Conservation (phyloP, 2,888 invertebrate species). For the Monoplex corrugatus region DNA sequence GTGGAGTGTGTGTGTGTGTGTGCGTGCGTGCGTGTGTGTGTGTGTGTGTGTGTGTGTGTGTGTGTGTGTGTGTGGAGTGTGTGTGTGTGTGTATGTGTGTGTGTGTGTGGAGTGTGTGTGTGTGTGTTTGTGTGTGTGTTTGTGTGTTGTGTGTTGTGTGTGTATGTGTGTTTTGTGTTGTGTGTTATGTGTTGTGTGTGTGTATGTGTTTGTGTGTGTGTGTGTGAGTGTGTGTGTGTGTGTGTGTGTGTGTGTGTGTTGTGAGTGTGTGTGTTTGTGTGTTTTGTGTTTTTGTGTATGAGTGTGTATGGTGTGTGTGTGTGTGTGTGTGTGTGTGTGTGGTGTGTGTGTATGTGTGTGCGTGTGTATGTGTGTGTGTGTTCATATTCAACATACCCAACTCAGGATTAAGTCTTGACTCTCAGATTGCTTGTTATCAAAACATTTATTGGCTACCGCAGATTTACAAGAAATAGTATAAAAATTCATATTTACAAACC, state of each 20-base stretch:
- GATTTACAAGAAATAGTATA: no score
- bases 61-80: neutral
- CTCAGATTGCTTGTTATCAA: no score
- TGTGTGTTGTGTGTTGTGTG: neutral
- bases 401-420: no score
- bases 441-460: no score
- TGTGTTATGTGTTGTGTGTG: no score
- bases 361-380: neutral
- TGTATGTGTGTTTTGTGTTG: neutral
- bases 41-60: neutral
- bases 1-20: neutral
- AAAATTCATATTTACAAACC: no score
- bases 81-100: neutral
- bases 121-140: neutral
- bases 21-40: neutral
- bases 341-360: constrained; percentile 12
- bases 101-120: neutral
- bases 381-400: no score
- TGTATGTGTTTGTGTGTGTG: constrained; percentile 10
- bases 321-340: constrained; percentile 36
- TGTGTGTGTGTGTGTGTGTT: constrained; percentile 17
- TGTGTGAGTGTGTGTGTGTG: neutral
- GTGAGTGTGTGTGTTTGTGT: neutral
- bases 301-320: constrained; percentile 33
- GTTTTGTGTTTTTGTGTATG: constrained; percentile 25